These are phyloP conservation scores for Crotalus viridis DNA, from an alignment of 2,113 vertebrate genomes.

Conservation along the genomic window DNA sequence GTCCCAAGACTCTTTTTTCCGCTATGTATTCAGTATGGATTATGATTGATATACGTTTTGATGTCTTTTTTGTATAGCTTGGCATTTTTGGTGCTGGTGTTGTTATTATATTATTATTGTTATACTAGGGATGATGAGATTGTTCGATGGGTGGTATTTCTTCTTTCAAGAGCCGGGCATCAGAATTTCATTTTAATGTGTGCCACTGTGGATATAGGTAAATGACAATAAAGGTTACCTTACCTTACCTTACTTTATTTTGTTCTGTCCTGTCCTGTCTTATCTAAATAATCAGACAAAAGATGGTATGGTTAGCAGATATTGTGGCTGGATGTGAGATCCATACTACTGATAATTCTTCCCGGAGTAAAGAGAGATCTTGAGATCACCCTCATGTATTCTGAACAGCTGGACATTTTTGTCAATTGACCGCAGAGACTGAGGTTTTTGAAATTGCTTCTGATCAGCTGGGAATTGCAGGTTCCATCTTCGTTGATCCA, in stretches of 20 bases:
- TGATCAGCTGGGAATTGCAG: not conserved
- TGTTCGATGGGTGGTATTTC: not conserved
- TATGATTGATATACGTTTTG: not conserved
- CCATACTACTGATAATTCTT: not conserved
- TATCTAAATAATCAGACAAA: not conserved
- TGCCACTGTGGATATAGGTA: not conserved
- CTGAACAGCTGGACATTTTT: not conserved
- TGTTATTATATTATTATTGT: not conserved
- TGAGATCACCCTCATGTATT: not conserved
- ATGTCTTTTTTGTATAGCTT: not conserved
- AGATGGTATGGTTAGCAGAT: not conserved
- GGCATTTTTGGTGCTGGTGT: not conserved
- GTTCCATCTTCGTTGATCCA: not conserved
- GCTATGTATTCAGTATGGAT: not conserved
- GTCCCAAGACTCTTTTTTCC: not conserved
- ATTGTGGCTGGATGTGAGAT: not conserved
- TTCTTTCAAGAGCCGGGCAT: not conserved
- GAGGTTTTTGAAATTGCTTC: not conserved
- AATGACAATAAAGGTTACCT: not conserved
- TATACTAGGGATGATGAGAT: not conserved
- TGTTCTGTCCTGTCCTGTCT: not conserved
- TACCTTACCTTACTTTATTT: not conserved
- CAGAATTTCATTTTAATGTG: not conserved
- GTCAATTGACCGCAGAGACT: not conserved
- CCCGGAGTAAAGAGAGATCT: not conserved